phyloP scores from a whole-genome alignment of 2,113 vertebrate species.

The Cygnus buccinator region DNA sequence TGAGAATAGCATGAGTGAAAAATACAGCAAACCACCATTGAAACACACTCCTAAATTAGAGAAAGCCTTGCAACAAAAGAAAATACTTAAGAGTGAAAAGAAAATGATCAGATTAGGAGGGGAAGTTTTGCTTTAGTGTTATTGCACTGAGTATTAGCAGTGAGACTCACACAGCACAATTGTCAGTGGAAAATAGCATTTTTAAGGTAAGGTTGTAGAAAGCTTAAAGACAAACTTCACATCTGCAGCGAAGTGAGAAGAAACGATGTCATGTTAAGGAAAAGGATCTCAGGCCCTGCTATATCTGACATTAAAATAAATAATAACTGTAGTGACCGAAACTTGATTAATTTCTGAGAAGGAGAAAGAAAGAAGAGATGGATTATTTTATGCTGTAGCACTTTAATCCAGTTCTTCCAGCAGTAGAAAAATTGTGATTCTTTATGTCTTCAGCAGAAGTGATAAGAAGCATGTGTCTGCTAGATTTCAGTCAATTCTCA shows the following conservation, averaged over 20 bases:
- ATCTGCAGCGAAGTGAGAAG: neutral
- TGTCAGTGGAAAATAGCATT: neutral
- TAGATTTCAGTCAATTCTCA: neutral
- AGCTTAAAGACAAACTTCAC: neutral
- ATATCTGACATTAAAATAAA: neutral
- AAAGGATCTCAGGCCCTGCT: neutral
- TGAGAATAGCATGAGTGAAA: neutral
- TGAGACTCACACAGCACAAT: neutral
- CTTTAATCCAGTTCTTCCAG: neutral
- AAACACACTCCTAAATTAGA: neutral
- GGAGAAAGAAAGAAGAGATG: neutral
- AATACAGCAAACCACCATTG: neutral
- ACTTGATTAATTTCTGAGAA: neutral
- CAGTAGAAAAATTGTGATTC: neutral
- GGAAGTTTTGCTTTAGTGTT: neutral
- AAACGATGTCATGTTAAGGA: neutral
- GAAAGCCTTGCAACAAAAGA: neutral
- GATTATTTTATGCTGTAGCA: neutral
- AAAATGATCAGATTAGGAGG: neutral
- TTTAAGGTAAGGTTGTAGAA: neutral
- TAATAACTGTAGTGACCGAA: neutral
- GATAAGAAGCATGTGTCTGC: neutral
- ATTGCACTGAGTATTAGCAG: neutral
- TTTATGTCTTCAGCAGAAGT: neutral
- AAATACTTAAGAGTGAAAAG: neutral